Evolutionary conservation across 2,888 invertebrate species (phyloP).

Genomic region (Salticus scenicus): DNA sequence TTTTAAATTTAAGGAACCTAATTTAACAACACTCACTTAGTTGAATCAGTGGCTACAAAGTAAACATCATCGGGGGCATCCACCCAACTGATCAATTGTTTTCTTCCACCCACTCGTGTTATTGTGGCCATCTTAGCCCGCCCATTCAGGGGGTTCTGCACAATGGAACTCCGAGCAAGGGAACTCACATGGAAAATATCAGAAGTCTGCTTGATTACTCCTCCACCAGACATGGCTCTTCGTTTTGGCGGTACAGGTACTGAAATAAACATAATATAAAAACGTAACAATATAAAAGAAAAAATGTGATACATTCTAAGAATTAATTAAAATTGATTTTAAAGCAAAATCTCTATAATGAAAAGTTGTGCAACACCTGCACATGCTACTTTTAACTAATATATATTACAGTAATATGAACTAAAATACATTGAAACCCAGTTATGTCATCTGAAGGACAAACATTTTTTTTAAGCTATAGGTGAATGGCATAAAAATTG

Average conservation of each 20-base stretch:
- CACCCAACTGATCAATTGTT: conserved; percentile 98
- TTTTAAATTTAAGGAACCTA: conserved; percentile 7
- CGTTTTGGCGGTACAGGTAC: conserved; percentile 52
- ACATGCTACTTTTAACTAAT: too few species aligned
- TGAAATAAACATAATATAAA: conserved; percentile 27
- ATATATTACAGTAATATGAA: too few species aligned
- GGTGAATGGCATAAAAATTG: too few species aligned
- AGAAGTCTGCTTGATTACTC: conserved; percentile 56
- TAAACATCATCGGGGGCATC: conserved; percentile 98
- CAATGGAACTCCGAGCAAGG: conserved; percentile 56
- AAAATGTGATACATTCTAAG: too few species aligned
- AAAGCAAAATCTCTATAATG: too few species aligned
- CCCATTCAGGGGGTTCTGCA: conserved; percentile 80
- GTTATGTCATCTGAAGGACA: too few species aligned
- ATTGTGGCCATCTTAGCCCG: conserved; percentile 88
- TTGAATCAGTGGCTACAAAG: conserved; percentile 91
- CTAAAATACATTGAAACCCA: too few species aligned
- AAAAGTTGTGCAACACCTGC: too few species aligned
- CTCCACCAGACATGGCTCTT: conserved; percentile 52
- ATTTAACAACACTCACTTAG: conserved; percentile 83
- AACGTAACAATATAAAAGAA: not conserved
- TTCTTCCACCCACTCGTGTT: conserved; percentile 82
- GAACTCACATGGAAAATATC: conserved; percentile 67
- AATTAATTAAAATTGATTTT: too few species aligned
- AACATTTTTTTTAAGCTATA: too few species aligned